A percentile compares a stretch with the other conserved stretches of the same genome.
Conservation (phyloP, 2,888 invertebrate genomes). For the Mechanitis mazaeus region DNA sequence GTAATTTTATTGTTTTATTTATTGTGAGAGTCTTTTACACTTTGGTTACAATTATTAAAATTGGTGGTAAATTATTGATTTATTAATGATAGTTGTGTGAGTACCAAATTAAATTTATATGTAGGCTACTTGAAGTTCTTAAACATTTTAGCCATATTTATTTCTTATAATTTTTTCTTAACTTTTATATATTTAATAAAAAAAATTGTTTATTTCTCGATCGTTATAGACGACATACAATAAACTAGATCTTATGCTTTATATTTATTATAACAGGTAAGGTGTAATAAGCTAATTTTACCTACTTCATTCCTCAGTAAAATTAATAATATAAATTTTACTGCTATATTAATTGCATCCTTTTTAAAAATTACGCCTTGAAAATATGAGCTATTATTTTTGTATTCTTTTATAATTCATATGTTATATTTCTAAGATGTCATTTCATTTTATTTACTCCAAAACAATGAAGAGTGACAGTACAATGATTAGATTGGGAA, state of each 20-base stretch:
- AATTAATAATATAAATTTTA: neutral
- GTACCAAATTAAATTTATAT: constrained; percentile 2
- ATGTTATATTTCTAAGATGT: neutral
- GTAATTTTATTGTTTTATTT: constrained; percentile 46
- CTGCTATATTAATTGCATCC: neutral
- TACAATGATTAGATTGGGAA: constrained; percentile 1
- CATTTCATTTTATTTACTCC: neutral
- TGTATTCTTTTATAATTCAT: neutral
- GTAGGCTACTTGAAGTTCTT: neutral
- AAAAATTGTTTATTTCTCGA: neutral
- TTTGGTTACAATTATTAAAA: constrained; percentile 37
- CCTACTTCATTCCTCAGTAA: neutral
- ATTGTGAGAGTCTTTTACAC: constrained; percentile 54
- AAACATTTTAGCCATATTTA: too few relatives aligned
- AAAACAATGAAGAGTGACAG: neutral
- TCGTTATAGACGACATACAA: neutral
- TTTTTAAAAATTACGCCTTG: neutral
- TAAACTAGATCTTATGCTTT: neutral
- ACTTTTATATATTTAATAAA: neutral
- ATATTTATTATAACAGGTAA: neutral
- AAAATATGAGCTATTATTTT: neutral
- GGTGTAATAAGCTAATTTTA: neutral
- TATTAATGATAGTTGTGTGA: constrained; percentile 21
- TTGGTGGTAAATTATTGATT: constrained; percentile 46
- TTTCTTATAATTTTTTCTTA: too few relatives aligned